Conservation (phyloP, 1,140 invertebrate species). For the Brachionus koreanus region DNA sequence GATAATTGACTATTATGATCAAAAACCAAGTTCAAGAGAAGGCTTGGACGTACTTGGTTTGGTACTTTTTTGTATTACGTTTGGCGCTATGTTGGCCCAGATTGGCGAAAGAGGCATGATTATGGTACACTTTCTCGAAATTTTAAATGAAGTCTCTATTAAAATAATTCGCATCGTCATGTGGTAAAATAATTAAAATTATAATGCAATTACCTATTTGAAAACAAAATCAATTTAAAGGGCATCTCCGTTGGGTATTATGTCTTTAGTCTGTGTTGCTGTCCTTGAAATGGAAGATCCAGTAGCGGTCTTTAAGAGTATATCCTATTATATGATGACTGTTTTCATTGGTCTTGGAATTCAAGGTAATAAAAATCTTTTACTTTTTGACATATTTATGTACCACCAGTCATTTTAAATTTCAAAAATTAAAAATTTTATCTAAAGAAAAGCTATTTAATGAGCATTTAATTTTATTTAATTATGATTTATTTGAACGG, state of each 20-base stretch:
- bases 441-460: too few relatives aligned
- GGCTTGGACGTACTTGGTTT: constrained; percentile 49
- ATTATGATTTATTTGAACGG: too few relatives aligned
- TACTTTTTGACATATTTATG: too few relatives aligned
- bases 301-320: constrained; percentile 70
- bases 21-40: background rate
- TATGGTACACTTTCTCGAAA: constrained; percentile 48
- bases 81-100: constrained; percentile 47
- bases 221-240: constrained; percentile 60
- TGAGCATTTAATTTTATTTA: too few relatives aligned
- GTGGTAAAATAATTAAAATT: constrained; percentile 43
- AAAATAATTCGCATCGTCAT: constrained; percentile 48
- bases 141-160: constrained; percentile 48
- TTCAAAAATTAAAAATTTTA: too few relatives aligned
- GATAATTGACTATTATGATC: constrained; percentile 2
- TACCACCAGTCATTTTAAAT: too few relatives aligned
- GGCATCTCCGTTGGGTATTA: constrained; percentile 78
- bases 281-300: constrained; percentile 77
- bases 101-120: constrained; percentile 48
- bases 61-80: constrained; percentile 48
- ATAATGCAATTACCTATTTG: background rate
- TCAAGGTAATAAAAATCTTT: constrained; percentile 67
- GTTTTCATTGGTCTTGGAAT: constrained; percentile 77
- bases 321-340: constrained; percentile 66
- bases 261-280: constrained; percentile 78